phyloP scores from a whole-genome alignment of 92 coral and sea anemone species.

The Porites rus region DNA sequence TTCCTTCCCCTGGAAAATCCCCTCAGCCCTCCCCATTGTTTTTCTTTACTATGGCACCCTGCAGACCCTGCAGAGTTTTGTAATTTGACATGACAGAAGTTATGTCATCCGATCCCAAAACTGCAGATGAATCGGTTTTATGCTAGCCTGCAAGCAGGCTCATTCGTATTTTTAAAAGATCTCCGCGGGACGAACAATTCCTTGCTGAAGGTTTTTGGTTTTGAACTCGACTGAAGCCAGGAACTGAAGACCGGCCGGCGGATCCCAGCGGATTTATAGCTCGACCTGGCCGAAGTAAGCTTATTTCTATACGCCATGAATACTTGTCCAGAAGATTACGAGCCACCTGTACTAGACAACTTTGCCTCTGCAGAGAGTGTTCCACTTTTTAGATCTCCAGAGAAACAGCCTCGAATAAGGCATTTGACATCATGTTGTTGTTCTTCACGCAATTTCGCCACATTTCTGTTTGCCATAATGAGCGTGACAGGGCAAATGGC shows the following conservation, averaged over 20 bases:
- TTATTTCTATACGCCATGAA: neutral
- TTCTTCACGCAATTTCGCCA: slow-evolving; percentile 41
- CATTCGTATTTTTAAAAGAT: too few relatives aligned
- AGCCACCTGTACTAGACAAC: neutral
- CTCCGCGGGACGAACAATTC: too few relatives aligned
- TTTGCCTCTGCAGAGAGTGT: neutral
- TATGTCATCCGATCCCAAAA: too few relatives aligned
- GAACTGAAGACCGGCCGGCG: too few relatives aligned
- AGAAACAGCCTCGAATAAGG: neutral
- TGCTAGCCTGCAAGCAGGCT: too few relatives aligned
- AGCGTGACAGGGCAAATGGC: slow-evolving; percentile 78
- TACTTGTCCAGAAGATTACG: neutral
- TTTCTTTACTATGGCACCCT: neutral
- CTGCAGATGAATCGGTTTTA: too few relatives aligned
- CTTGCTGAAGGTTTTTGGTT: too few relatives aligned
- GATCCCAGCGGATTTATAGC: too few relatives aligned
- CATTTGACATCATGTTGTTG: neutral
- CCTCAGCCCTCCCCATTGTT: neutral
- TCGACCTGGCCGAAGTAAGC: too few relatives aligned
- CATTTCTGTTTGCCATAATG: slow-evolving; percentile 60
- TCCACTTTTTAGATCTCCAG: neutral
- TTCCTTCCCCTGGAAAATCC: neutral
- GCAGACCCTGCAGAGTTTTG: neutral
- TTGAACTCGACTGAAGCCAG: too few relatives aligned
- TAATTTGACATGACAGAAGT: too few relatives aligned